Evolutionary conservation across 2,888 invertebrate genomes (phyloP).

Genomic region (Nephrotoma appendiculata): DNA sequence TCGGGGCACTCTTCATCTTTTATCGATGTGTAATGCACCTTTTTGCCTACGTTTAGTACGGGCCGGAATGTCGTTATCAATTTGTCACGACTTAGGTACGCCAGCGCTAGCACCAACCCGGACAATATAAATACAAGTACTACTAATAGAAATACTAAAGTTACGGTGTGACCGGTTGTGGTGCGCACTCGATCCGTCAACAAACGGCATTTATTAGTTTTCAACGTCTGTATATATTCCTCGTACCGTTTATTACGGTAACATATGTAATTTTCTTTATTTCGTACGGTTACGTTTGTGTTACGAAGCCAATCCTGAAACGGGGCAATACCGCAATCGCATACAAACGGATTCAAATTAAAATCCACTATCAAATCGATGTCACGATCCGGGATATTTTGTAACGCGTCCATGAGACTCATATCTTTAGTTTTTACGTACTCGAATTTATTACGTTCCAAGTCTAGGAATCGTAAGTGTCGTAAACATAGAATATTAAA

Average conservation of each 20-base stretch:
- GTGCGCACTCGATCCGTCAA: constrained; percentile 17
- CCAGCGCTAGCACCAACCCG: constrained; percentile 38
- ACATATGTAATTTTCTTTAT: constrained; percentile 41
- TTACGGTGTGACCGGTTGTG: constrained; percentile 25
- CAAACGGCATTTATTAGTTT: constrained; percentile 22
- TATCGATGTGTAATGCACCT: constrained; percentile 60
- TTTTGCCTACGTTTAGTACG: constrained; percentile 47
- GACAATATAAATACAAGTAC: constrained; percentile 40
- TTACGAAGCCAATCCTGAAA: constrained; percentile 47
- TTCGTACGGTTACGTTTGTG: constrained; percentile 44
- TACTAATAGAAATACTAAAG: constrained; percentile 34
- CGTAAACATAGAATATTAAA: constrained; percentile 52
- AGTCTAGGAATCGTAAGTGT: constrained; percentile 49
- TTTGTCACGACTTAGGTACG: constrained; percentile 45
- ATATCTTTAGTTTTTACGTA: constrained; percentile 41
- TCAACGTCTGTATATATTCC: constrained; percentile 22
- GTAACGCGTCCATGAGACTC: constrained; percentile 39
- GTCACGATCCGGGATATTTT: constrained; percentile 25
- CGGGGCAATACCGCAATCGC: constrained; percentile 45
- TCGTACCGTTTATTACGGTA: constrained; percentile 20
- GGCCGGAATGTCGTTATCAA: constrained; percentile 43
- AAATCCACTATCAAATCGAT: constrained; percentile 46
- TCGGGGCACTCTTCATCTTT: constrained; percentile 40
- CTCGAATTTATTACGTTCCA: constrained; percentile 50
- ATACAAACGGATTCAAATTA: constrained; percentile 50